Percentiles rank a stretch among this genome's conserved stretches.
These are phyloP conservation scores for Cettia cetti DNA, from an alignment of 2,113 vertebrate species.

Conservation along the genomic window DNA sequence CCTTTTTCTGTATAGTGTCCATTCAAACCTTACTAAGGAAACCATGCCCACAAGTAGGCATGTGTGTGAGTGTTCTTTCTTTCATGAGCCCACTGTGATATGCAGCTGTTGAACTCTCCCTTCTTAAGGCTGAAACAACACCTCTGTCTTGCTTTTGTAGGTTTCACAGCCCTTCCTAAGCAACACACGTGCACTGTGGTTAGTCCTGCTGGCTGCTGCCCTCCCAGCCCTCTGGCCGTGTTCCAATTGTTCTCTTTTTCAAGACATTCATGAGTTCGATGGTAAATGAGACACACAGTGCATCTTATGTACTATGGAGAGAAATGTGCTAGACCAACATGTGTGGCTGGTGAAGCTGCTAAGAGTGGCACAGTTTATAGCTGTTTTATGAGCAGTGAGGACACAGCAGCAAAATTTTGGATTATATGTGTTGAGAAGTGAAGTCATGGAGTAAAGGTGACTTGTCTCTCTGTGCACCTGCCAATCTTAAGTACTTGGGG, in stretches of 20 bases:
- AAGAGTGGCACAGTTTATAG: neutral
- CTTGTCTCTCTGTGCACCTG: neutral
- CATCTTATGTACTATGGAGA: neutral
- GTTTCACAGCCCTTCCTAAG: neutral
- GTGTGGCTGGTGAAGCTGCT: neutral
- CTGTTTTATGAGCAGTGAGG: neutral
- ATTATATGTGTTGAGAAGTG: neutral
- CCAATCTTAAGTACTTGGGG: neutral
- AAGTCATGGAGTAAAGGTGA: neutral
- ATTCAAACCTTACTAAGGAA: neutral
- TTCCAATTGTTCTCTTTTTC: neutral
- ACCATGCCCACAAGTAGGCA: rapidly evolving
- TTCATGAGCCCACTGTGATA: neutral
- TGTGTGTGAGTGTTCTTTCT: rapidly evolving
- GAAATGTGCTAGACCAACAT: neutral
- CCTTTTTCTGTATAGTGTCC: neutral
- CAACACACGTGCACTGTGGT: neutral
- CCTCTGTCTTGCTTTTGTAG: neutral
- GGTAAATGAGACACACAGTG: neutral
- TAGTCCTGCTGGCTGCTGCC: neutral
- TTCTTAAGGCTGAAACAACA: neutral
- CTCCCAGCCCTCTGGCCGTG: neutral
- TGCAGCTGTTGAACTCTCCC: neutral
- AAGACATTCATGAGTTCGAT: neutral
- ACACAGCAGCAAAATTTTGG: neutral